phyloP scores from a whole-genome alignment of 2,113 vertebrate species.

The Donacobius atricapilla region DNA sequence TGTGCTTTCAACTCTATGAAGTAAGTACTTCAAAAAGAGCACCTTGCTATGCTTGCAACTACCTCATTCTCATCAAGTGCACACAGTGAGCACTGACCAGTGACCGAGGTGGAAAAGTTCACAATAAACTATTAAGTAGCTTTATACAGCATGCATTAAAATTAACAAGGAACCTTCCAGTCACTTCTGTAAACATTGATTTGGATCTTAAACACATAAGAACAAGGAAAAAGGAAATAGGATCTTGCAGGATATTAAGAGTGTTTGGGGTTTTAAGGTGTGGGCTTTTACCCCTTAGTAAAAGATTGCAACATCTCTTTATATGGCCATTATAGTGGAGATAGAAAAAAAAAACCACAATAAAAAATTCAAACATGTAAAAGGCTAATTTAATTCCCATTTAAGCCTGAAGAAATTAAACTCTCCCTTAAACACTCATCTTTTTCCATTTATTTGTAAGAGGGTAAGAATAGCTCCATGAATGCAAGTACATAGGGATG shows the following conservation, averaged over 20 bases:
- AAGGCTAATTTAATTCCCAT: background rate
- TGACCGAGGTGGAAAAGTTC: background rate
- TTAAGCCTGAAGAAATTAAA: background rate
- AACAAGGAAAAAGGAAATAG: background rate
- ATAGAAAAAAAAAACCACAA: background rate
- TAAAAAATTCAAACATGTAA: background rate
- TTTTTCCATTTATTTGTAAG: background rate
- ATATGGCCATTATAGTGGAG: background rate
- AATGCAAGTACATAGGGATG: background rate
- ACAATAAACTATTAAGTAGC: background rate
- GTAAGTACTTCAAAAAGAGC: constrained; percentile 4
- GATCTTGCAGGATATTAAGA: background rate
- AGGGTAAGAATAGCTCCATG: background rate
- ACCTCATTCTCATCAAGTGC: constrained; percentile 11
- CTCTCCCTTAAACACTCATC: background rate
- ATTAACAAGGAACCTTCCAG: background rate
- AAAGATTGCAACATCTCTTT: background rate
- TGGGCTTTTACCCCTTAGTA: background rate
- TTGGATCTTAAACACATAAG: background rate
- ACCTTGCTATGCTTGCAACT: background rate
- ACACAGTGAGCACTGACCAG: background rate
- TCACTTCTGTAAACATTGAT: background rate
- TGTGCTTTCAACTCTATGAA: constrained; percentile 16
- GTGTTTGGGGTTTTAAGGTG: background rate
- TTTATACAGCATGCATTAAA: background rate